A percentile compares a stretch with the other conserved stretches of the same genome.
phyloP scores from a whole-genome alignment of 1,140 invertebrate species.

The Drosophila persimilis region DNA sequence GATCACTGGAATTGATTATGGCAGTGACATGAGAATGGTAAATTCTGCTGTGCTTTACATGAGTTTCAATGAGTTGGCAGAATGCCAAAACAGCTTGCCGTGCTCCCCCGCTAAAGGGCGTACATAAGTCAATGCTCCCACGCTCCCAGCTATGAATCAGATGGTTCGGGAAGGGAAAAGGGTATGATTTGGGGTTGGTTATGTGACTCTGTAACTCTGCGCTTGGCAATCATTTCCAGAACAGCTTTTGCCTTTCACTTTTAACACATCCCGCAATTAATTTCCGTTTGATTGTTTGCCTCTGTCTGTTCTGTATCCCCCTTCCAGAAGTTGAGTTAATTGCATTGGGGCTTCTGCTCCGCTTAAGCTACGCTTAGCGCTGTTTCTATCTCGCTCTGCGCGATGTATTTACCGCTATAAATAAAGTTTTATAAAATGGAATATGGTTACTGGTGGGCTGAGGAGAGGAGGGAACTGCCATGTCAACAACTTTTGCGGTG shows the following conservation, averaged over 20 bases:
- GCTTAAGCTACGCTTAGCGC: conserved; percentile 22
- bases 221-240: conserved; percentile 28
- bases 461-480: conserved; percentile 24
- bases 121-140: conserved; percentile 33
- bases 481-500: conserved; percentile 61
- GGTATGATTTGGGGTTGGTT: neutral
- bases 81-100: conserved; percentile 4
- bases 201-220: neutral
- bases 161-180: neutral
- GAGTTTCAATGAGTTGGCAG: conserved; percentile 32
- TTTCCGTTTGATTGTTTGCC: conserved; percentile 78
- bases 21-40: conserved; percentile 31
- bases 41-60: conserved; percentile 33
- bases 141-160: conserved; percentile 23
- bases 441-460: neutral
- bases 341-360: conserved; percentile 52
- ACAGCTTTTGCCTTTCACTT: conserved; percentile 63
- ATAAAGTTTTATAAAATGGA: conserved; percentile 59
- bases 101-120: neutral
- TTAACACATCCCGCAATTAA: conserved; percentile 71
- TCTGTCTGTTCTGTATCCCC: conserved; percentile 20
- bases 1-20: conserved; percentile 28
- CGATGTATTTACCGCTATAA: conserved; percentile 62
- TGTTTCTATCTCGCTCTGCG: conserved; percentile 7
- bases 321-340: conserved; percentile 52